phyloP scores from a whole-genome alignment of 2,888 invertebrate genomes.

The Noctuana brunneofusca region DNA sequence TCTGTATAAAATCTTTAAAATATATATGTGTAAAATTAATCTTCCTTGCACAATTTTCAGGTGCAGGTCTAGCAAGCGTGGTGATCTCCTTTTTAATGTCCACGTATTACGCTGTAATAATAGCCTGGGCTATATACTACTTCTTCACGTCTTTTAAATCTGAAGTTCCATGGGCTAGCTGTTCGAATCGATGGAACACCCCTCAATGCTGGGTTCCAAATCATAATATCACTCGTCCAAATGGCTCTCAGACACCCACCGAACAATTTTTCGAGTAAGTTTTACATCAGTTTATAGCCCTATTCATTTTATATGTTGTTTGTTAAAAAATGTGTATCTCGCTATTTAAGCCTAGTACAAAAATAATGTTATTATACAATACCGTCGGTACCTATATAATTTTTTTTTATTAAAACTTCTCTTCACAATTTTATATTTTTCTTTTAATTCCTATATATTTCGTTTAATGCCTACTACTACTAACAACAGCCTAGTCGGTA shows the following conservation, averaged over 20 bases:
- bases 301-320: background rate
- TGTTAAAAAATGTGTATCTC: no score
- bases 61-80: slow-evolving; percentile 96
- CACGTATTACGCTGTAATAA: slow-evolving; percentile 97
- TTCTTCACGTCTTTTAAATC: slow-evolving; percentile 95
- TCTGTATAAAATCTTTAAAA: no score
- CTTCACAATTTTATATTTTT: no score
- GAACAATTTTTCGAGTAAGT: slow-evolving; percentile 96
- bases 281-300: no score
- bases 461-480: no score
- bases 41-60: slow-evolving; percentile 78
- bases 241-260: slow-evolving; percentile 90
- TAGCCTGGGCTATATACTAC: slow-evolving; percentile 96
- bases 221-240: slow-evolving; percentile 86
- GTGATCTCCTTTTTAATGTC: slow-evolving; percentile 97
- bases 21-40: no score
- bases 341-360: no score
- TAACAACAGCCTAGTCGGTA: no score
- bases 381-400: no score
- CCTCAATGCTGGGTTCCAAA: slow-evolving; percentile 91
- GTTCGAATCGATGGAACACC: slow-evolving; percentile 94
- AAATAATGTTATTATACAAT: no score
- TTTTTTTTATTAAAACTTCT: no score
- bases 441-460: no score
- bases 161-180: slow-evolving; percentile 94